Percentiles rank a stretch among this genome's conserved stretches.
Evolutionary conservation across 2,888 invertebrate species (phyloP).

Genomic region (Campaea margaritaria): DNA sequence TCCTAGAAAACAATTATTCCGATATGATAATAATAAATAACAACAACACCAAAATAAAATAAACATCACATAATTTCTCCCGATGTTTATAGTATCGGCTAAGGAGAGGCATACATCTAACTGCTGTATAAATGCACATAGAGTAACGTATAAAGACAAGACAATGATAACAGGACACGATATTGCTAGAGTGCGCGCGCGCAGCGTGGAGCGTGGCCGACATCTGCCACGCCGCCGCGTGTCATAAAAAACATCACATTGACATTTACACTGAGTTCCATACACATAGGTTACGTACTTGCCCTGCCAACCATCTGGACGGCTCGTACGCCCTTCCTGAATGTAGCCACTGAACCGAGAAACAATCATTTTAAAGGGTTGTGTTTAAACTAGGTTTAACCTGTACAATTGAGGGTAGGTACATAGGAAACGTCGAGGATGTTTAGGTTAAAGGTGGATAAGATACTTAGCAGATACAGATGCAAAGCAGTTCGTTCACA

Average conservation of each 20-base stretch:
- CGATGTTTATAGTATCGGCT: constrained; percentile 74
- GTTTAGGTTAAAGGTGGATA: constrained; percentile 23
- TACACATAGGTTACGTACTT: constrained; percentile 92
- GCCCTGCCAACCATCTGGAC: constrained; percentile 99
- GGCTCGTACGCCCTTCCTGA: constrained; percentile 99
- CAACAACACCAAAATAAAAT: constrained; percentile 81
- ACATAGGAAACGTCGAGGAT: constrained; percentile 59
- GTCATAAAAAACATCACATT: constrained; percentile 75
- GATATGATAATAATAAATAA: constrained; percentile 63
- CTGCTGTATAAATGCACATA: constrained; percentile 82
- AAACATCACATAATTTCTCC: constrained; percentile 77
- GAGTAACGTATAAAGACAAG: constrained; percentile 78
- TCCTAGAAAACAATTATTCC: constrained; percentile 74
- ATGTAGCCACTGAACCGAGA: constrained; percentile 96
- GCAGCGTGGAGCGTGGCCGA: constrained; percentile 51
- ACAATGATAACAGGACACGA: constrained; percentile 81
- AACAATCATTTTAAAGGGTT: constrained; percentile 74
- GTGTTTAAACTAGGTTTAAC: constrained; percentile 57
- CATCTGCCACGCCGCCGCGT: constrained; percentile 50
- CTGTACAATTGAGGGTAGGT: constrained; percentile 54
- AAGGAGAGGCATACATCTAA: constrained; percentile 84
- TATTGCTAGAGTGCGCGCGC: constrained; percentile 69
- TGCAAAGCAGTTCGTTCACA: constrained; percentile 63
- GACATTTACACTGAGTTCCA: constrained; percentile 77
- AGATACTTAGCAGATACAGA: constrained; percentile 68